Percentiles rank a stretch among this genome's conserved stretches.
Conservation (phyloP, 2,888 invertebrate species). For the Nymphalis polychloros region DNA sequence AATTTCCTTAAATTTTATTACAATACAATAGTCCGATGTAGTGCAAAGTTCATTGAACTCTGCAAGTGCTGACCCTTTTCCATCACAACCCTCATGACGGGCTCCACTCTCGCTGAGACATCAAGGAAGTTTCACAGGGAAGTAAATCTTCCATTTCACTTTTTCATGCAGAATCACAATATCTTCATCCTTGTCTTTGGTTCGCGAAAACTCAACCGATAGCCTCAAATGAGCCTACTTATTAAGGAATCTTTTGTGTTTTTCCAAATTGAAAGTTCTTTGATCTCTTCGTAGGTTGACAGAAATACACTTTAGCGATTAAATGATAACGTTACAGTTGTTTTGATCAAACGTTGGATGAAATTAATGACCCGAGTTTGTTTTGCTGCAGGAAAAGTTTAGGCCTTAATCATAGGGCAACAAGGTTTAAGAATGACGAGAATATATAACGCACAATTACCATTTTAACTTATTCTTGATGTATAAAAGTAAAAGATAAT, state of each 20-base stretch:
- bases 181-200: slow-evolving; percentile 20
- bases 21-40: slow-evolving; percentile 50
- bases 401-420: slow-evolving; percentile 2
- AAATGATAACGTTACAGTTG: slow-evolving; percentile 34
- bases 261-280: slow-evolving; percentile 23
- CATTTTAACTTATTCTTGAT: not conserved
- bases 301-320: slow-evolving; percentile 27
- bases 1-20: slow-evolving; percentile 17
- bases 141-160: slow-evolving; percentile 28
- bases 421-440: not conserved
- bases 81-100: slow-evolving; percentile 37
- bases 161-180: slow-evolving; percentile 9
- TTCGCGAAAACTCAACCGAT: slow-evolving; percentile 25
- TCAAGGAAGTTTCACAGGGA: slow-evolving; percentile 21
- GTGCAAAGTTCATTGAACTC: slow-evolving; percentile 66
- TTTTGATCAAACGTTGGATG: slow-evolving; percentile 28
- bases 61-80: slow-evolving; percentile 40
- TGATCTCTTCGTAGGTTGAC: slow-evolving; percentile 23
- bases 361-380: slow-evolving; percentile 26
- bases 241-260: slow-evolving; percentile 11
- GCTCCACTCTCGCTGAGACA: slow-evolving; percentile 23
- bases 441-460: not conserved
- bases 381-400: slow-evolving; percentile 13
- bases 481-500: not conserved
- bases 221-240: slow-evolving; percentile 13